Conservation (phyloP, 2,113 vertebrate species). For the Eulemur macaco region DNA sequence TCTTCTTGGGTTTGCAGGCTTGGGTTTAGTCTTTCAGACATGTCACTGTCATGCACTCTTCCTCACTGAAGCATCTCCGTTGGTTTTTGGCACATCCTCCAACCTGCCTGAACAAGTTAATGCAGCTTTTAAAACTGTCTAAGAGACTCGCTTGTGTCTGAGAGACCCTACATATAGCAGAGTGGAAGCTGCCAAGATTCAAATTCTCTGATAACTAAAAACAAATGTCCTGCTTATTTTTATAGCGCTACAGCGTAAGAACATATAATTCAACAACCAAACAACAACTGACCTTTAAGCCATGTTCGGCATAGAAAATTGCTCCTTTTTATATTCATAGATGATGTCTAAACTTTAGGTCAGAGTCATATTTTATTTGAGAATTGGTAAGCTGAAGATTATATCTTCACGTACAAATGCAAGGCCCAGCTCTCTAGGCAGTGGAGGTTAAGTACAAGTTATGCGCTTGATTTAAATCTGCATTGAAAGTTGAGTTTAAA, state of each 20-base stretch:
- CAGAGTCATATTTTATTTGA: slow-evolving; percentile 63
- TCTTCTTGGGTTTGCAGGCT: background rate
- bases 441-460: background rate
- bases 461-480: background rate
- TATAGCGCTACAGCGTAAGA: slow-evolving; percentile 29
- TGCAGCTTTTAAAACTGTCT: slow-evolving; percentile 27
- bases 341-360: slow-evolving; percentile 53
- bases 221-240: slow-evolving; percentile 68
- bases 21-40: background rate
- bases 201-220: slow-evolving; percentile 71
- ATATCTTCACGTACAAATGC: slow-evolving; percentile 8
- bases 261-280: slow-evolving; percentile 53
- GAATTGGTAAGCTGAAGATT: slow-evolving; percentile 4
- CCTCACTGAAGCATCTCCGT: background rate
- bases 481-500: background rate
- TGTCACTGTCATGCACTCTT: background rate
- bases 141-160: background rate
- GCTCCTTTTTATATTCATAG: slow-evolving; percentile 46
- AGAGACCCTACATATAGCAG: slow-evolving; percentile 22
- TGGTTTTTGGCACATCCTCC: background rate
- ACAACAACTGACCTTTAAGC: slow-evolving; percentile 55
- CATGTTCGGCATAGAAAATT: slow-evolving; percentile 25
- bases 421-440: background rate
- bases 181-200: slow-evolving; percentile 56
- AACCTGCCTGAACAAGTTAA: slow-evolving; percentile 43